Base-by-base conservation (phyloP, 2,797 vertebrate species). In the Catostomus latipinnis region DNA sequence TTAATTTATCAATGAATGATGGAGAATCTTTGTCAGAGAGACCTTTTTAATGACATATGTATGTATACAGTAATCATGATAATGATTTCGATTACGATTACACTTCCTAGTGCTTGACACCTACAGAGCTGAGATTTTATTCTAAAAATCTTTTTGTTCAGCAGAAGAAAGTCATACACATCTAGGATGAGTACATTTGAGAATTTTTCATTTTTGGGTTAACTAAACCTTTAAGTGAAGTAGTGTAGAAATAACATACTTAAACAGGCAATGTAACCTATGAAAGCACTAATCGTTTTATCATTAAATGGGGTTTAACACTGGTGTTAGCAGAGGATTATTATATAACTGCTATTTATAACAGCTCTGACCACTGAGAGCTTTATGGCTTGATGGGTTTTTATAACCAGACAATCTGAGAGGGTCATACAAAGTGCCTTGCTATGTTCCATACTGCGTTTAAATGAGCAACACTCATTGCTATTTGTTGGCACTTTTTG, bases 341-440 rank as follows among this genome's bases (percentile, higher is more conserved):
- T 68, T 57, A 56, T 53, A 76, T 49, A 22, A 67, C 16, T 76
- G 43, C 53, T 34, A 49, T 76, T 76, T 12, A 22, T 58, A 68
- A 67, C 63, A 48, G 4, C n/a, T 48, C 52, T 67, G 61, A 18
- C n/a, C 52, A 5, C 57, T 12, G 18, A 56, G 1, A 10, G 50
- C 50, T 18, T 45, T 7, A 56, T 49, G 16, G 60, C 54, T 16
- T 10, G 46, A n/a, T 50, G 7, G 13, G 18, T 48, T 4, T 60
- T 49, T 48, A 61, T 60, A 61, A 46, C 11, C 0, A 0, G 69
- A 12, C 71, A 22, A 18, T 49, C 13, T 50, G 12, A 1, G 43
- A 72, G 71, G 45, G 50, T 53, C 72, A 63, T 8, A 62, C 48
- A 53, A 16, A 14, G 22, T 69, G 10, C 8, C 13, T 58, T 50